Evolutionary conservation across 2,797 vertebrate genomes (phyloP).

Genomic region (Aldrovandia affinis): DNA sequence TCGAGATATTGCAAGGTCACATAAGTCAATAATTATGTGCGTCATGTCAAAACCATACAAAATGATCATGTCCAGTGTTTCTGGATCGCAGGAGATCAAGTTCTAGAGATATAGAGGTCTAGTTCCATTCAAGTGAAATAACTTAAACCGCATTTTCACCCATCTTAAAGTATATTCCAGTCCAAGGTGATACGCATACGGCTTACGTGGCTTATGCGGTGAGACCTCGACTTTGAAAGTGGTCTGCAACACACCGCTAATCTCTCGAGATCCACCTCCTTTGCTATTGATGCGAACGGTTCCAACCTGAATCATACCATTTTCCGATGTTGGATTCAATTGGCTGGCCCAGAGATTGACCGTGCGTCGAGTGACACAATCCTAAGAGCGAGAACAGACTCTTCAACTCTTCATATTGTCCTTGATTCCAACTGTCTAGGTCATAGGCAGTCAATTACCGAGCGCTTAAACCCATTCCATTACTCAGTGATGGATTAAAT

Average conservation of each 20-base stretch:
- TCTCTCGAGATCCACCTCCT: background rate
- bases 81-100: too few relatives aligned
- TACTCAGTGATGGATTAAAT: slow-evolving; percentile 27
- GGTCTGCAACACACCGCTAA: too few relatives aligned
- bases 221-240: too few relatives aligned
- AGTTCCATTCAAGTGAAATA: too few relatives aligned
- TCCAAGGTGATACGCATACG: background rate
- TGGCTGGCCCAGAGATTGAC: background rate
- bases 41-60: too few relatives aligned
- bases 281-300: background rate
- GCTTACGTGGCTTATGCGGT: background rate
- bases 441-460: slow-evolving; percentile 26
- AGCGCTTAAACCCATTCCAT: slow-evolving; percentile 17
- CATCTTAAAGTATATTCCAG: background rate
- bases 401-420: slow-evolving; percentile 9
- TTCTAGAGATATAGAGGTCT: too few relatives aligned
- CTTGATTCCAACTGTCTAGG: slow-evolving; percentile 20
- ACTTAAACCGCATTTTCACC: background rate
- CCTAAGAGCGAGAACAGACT: background rate
- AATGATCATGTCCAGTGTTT: too few relatives aligned
- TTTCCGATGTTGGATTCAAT: background rate
- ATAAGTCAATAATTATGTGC: too few relatives aligned
- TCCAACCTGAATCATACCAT: background rate
- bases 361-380: background rate
- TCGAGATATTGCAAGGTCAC: too few relatives aligned